Evolutionary conservation across 2,888 invertebrate species (phyloP).

Genomic region (Tiphia femorata): DNA sequence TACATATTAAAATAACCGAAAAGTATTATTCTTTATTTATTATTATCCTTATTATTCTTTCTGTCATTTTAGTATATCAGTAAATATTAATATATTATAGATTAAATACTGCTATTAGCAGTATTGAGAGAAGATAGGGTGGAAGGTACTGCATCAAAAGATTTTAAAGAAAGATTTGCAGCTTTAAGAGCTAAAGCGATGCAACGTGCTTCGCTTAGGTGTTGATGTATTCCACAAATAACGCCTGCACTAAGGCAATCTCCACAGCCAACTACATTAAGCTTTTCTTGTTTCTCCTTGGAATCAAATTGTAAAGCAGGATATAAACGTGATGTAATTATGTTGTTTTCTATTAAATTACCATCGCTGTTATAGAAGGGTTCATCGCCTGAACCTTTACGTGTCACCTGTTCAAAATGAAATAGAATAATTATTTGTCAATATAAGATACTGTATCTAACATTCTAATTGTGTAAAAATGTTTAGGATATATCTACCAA

Average conservation of each 20-base stretch:
- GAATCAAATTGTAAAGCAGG: slow-evolving; percentile 15
- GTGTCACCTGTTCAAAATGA: slow-evolving; percentile 42
- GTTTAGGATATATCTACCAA: slow-evolving; percentile 44
- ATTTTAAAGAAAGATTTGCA: slow-evolving; percentile 57
- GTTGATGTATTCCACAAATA: slow-evolving; percentile 57
- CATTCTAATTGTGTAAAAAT: not conserved
- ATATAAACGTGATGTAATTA: slow-evolving; percentile 54
- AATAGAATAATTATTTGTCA: slow-evolving; percentile 8
- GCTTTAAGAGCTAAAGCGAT: slow-evolving; percentile 56
- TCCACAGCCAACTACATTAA: slow-evolving; percentile 63
- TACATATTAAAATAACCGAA: no score
- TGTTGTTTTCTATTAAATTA: slow-evolving; percentile 32
- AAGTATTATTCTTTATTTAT: no score
- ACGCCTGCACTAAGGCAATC: slow-evolving; percentile 65
- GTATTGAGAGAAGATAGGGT: slow-evolving; percentile 22
- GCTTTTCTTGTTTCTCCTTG: slow-evolving; percentile 26
- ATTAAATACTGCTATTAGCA: not conserved
- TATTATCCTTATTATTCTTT: no score
- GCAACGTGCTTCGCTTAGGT: slow-evolving; percentile 53
- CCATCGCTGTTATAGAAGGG: slow-evolving; percentile 48
- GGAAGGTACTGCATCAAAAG: slow-evolving; percentile 56
- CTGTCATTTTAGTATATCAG: no score
- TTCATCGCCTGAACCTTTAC: slow-evolving; percentile 37
- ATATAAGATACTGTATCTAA: not conserved
- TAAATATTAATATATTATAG: no score